phyloP scores from a whole-genome alignment of 2,113 vertebrate species.

The Notiomystis cincta region DNA sequence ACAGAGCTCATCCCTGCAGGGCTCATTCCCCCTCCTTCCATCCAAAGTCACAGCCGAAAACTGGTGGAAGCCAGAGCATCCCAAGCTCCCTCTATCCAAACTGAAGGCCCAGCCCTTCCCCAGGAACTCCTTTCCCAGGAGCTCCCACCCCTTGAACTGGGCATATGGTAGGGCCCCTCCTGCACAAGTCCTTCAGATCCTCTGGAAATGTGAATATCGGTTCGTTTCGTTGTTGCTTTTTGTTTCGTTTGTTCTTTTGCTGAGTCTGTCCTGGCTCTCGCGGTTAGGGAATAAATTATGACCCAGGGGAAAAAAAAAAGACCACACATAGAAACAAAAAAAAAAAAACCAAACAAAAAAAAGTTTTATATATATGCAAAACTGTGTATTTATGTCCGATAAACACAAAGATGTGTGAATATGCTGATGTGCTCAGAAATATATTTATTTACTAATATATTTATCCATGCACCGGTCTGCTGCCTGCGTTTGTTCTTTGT shows the following conservation, averaged over 20 bases:
- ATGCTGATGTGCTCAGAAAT: slow-evolving; percentile 90
- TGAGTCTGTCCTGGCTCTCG: slow-evolving; percentile 7
- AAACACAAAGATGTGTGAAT: slow-evolving; percentile 94
- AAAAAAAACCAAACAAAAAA: not conserved
- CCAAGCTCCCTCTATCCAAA: not conserved
- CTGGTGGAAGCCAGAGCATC: not conserved
- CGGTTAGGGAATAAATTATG: slow-evolving; percentile 33
- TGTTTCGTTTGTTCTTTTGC: not conserved
- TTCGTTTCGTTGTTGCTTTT: not conserved
- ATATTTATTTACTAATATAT: slow-evolving; percentile 99
- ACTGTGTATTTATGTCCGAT: slow-evolving; percentile 85
- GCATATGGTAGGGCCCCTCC: not conserved
- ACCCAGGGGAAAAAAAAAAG: not conserved
- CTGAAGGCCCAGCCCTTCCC: not conserved
- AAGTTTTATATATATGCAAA: slow-evolving; percentile 52
- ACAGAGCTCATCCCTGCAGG: not conserved
- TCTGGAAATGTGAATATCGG: slow-evolving; percentile 64
- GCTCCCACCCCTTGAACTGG: not conserved
- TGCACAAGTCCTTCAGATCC: slow-evolving; percentile 23
- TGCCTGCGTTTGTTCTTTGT: slow-evolving; percentile 73
- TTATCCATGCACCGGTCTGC: slow-evolving; percentile 87
- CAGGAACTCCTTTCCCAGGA: not conserved
- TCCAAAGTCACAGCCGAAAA: not conserved
- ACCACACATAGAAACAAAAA: not conserved
- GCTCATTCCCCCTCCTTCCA: not conserved